These are phyloP conservation scores for Vulpes lagopus DNA, from an alignment of 2,113 vertebrate genomes.

Conservation along the genomic window DNA sequence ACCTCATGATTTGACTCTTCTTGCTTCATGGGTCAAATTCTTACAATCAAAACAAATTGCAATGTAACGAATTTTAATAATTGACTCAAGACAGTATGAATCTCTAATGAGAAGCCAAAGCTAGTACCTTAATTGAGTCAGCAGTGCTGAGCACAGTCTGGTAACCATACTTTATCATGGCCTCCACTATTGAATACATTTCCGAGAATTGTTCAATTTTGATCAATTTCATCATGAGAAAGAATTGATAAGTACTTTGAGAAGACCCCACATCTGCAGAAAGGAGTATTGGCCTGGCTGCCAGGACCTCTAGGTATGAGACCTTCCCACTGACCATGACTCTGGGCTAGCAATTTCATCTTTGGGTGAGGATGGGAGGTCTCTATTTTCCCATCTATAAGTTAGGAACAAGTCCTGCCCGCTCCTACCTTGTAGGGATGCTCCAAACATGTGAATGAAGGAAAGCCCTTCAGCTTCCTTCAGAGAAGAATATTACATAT, in stretches of 20 bases:
- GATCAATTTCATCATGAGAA: neutral
- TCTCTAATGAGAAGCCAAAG: neutral
- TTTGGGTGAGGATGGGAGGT: neutral
- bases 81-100: neutral
- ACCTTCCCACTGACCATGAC: neutral
- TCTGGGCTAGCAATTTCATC: too few relatives aligned
- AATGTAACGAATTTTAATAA: neutral
- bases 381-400: neutral
- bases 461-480: neutral
- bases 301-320: neutral
- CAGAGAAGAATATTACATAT: neutral
- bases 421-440: neutral
- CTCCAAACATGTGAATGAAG: neutral
- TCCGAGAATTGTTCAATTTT: neutral
- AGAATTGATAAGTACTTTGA: neutral
- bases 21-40: constrained; percentile 2
- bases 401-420: neutral
- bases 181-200: neutral
- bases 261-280: neutral
- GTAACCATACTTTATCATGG: neutral
- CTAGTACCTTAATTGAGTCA: neutral
- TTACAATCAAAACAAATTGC: constrained; percentile 11
- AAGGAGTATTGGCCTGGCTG: neutral
- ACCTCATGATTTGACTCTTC: neutral
- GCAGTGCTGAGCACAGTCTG: neutral